Evolutionary conservation across 2,797 vertebrate species (phyloP).

Genomic region (Distichodus sexfasciatus): DNA sequence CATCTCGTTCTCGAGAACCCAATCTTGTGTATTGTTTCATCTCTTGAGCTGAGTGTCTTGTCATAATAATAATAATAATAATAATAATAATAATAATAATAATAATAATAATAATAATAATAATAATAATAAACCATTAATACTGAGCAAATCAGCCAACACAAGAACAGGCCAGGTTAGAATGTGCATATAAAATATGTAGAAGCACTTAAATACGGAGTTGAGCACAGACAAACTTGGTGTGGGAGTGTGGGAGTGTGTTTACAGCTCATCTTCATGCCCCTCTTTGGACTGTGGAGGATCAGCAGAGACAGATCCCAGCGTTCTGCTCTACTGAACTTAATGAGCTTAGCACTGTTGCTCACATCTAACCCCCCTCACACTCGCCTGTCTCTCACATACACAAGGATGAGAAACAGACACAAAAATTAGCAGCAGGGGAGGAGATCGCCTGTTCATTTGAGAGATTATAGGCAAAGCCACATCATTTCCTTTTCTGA

Average conservation of each 20-base stretch:
- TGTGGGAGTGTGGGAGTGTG: slow-evolving; percentile 11
- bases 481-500: slow-evolving; percentile 7
- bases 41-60: too few species aligned
- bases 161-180: too few species aligned
- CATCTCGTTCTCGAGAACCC: too few species aligned
- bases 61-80: too few species aligned
- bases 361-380: slow-evolving; percentile 24
- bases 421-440: slow-evolving; percentile 17
- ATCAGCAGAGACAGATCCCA: slow-evolving; percentile 34
- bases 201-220: neutral
- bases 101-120: too few species aligned
- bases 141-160: too few species aligned
- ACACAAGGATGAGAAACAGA: slow-evolving; percentile 18
- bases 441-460: slow-evolving; percentile 4
- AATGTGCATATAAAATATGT: neutral
- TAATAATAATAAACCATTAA: too few species aligned
- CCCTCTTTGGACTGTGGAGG: slow-evolving; percentile 30
- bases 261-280: slow-evolving; percentile 9
- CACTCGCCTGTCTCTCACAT: neutral
- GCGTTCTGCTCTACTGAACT: slow-evolving; percentile 35
- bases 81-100: too few species aligned
- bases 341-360: slow-evolving; percentile 38
- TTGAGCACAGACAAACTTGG: neutral
- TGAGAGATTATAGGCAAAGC: slow-evolving; percentile 33
- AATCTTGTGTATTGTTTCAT: neutral